Percentiles rank a stretch among this genome's conserved stretches.
Conservation (phyloP, 2,797 vertebrate genomes). For the Melanogrammus aeglefinus region DNA sequence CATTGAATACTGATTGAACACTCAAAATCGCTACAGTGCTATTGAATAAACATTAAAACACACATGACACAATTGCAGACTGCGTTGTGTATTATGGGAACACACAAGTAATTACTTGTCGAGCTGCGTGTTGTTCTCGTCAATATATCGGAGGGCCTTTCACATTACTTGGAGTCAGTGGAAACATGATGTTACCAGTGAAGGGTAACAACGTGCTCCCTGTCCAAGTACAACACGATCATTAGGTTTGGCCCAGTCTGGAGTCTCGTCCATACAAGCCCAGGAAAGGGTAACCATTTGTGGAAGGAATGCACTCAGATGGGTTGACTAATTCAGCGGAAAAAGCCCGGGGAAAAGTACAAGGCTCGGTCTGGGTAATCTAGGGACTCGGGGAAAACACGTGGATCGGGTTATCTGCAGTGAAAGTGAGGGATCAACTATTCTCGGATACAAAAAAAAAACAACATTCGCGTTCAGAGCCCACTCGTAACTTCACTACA, state of each 20-base stretch:
- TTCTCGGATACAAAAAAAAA: not conserved
- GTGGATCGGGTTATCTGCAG: conserved; percentile 57
- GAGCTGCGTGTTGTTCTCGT: too few relatives aligned
- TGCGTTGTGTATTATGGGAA: not conserved
- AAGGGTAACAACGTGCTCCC: not conserved
- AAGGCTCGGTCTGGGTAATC: not conserved
- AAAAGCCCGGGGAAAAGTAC: conserved; percentile 23
- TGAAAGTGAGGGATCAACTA: conserved; percentile 38
- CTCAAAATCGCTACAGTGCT: not conserved
- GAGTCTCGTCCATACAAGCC: conserved; percentile 5
- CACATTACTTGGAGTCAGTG: not conserved
- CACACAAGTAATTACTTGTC: not conserved
- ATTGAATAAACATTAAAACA: not conserved
- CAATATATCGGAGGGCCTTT: not conserved
- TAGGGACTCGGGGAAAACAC: conserved; percentile 39
- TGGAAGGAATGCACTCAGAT: conserved; percentile 40
- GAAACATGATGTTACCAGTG: not conserved
- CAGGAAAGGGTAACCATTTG: conserved; percentile 24
- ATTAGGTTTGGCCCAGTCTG: not conserved
- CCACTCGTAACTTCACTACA: not conserved
- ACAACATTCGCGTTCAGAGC: not conserved
- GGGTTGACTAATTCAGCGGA: conserved; percentile 36
- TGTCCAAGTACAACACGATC: not conserved
- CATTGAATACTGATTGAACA: not conserved
- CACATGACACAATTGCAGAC: not conserved